Evolutionary conservation across 2,797 vertebrate genomes (phyloP).

Genomic region (Arrhamphus sclerolepis): DNA sequence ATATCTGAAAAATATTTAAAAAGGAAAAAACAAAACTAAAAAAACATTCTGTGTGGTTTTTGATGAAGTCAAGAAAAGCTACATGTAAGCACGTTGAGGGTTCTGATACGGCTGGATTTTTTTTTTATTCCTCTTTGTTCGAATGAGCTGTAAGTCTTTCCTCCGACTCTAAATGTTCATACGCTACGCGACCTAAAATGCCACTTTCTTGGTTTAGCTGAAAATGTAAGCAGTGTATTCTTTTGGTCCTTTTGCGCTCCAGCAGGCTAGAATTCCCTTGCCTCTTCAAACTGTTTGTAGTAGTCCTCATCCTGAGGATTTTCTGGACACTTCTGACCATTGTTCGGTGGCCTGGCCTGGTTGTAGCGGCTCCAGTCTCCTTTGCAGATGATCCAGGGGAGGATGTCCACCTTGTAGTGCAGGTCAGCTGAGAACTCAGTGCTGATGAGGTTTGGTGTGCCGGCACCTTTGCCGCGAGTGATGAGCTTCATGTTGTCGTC

Average conservation of each 20-base stretch:
- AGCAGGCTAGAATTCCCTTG: conserved; percentile 83
- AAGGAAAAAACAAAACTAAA: conserved; percentile 12
- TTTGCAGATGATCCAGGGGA: conserved; percentile 97
- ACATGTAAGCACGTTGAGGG: conserved; percentile 21
- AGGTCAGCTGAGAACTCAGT: conserved; percentile 93
- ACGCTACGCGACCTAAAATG: conserved; percentile 43
- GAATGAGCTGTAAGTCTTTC: conserved; percentile 49
- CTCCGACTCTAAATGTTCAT: conserved; percentile 19
- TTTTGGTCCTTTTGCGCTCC: background rate
- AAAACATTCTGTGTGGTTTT: conserved; percentile 9
- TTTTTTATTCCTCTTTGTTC: conserved; percentile 27
- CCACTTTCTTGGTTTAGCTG: conserved; percentile 50
- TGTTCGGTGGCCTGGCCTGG: conserved; percentile 89
- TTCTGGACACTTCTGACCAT: conserved; percentile 84
- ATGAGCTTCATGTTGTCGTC: conserved; percentile 88
- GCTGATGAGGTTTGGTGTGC: conserved; percentile 92
- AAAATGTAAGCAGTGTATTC: conserved; percentile 32
- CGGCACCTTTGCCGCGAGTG: conserved; percentile 91
- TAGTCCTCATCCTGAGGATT: conserved; percentile 90
- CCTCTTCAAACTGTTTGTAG: conserved; percentile 91
- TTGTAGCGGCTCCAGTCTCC: conserved; percentile 97
- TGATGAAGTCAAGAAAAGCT: conserved; percentile 34
- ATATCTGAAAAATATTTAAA: conserved; percentile 32
- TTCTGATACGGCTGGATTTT: conserved; percentile 20
- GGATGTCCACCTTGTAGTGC: conserved; percentile 93